Evolutionary conservation across 2,797 vertebrate species (phyloP).

Genomic region (Gadopsis marmoratus): DNA sequence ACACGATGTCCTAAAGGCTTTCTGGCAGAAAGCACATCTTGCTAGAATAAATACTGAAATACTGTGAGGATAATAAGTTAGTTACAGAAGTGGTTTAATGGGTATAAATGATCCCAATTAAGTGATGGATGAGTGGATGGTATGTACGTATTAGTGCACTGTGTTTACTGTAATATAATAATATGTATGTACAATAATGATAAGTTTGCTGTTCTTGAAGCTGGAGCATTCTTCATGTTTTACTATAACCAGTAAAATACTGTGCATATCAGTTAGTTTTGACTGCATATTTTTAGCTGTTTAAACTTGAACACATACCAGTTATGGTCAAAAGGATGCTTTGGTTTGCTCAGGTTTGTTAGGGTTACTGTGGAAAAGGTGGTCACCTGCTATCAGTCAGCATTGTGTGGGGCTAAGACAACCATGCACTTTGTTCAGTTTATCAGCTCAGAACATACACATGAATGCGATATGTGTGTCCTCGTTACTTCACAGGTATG

Average conservation of each 20-base stretch:
- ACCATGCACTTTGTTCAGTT: conserved; percentile 17
- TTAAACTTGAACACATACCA: not conserved
- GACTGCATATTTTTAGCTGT: not conserved
- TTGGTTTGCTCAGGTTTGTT: not conserved
- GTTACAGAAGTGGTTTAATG: not conserved
- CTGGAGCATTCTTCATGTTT: not conserved
- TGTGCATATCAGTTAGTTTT: not conserved
- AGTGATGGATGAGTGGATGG: not conserved
- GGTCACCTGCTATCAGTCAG: not conserved
- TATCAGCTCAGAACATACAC: conserved; percentile 23
- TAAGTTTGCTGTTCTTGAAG: no score
- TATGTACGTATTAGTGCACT: not conserved
- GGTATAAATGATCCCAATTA: not conserved
- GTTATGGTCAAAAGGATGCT: not conserved
- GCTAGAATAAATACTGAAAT: not conserved
- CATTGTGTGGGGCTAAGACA: not conserved
- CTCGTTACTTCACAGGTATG: conserved; percentile 29
- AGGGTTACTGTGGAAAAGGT: not conserved
- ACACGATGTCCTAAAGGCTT: no score
- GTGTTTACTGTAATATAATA: not conserved
- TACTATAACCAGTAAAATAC: not conserved
- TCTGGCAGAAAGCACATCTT: not conserved
- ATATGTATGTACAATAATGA: not conserved
- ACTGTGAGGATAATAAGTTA: not conserved
- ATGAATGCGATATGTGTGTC: conserved; percentile 7